These are phyloP conservation scores for Heliconius hermathena DNA, from an alignment of 1,140 invertebrate species.

Conservation along the genomic window DNA sequence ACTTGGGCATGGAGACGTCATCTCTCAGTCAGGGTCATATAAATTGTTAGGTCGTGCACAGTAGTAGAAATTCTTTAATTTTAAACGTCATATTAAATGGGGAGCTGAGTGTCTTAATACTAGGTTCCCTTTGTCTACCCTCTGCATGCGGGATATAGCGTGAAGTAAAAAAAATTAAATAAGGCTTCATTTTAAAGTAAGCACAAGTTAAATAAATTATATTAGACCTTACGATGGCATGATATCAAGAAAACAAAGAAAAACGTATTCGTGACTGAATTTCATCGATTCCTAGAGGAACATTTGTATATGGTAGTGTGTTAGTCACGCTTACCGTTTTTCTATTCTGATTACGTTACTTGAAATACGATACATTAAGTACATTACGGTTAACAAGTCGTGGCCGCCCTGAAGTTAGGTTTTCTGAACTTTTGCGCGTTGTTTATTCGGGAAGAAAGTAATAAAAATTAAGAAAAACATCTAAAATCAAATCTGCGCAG, in stretches of 20 bases:
- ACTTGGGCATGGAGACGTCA: slow-evolving; percentile 23
- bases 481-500: too few relatives aligned
- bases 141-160: too few relatives aligned
- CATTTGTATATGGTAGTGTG: slow-evolving; percentile 24
- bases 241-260: slow-evolving; percentile 2
- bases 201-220: background rate
- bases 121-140: too few relatives aligned
- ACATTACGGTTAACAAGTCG: too few relatives aligned
- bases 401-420: too few relatives aligned
- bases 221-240: background rate
- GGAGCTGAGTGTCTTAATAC: too few relatives aligned
- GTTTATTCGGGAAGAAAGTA: too few relatives aligned
- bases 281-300: slow-evolving; percentile 25
- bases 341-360: slow-evolving; percentile 39
- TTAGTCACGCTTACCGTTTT: slow-evolving; percentile 26
- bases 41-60: slow-evolving; percentile 23
- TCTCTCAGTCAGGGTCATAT: slow-evolving; percentile 23
- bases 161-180: background rate
- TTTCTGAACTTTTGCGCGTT: too few relatives aligned
- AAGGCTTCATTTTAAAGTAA: background rate
- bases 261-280: slow-evolving; percentile 10
- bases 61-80: background rate
- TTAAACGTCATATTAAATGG: background rate
- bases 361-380: slow-evolving; percentile 33
- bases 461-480: too few relatives aligned